A percentile compares a stretch with the other conserved stretches of the same genome.
Evolutionary conservation across 2,113 vertebrate species (phyloP).

Genomic region (Oxygymnocypris stewartii): DNA sequence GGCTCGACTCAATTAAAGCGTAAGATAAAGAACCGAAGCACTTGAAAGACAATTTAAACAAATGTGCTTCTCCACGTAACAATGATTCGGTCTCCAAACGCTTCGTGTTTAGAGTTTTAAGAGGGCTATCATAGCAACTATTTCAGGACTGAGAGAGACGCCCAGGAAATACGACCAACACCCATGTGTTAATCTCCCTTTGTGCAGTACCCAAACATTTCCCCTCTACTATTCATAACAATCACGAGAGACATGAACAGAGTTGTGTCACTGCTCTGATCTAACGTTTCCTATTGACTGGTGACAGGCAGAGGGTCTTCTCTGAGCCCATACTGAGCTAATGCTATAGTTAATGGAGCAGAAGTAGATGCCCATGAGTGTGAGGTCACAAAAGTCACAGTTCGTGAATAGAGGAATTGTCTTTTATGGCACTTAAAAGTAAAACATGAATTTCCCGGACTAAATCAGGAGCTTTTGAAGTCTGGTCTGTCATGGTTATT

Average conservation of each 20-base stretch:
- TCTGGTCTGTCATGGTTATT: conserved; percentile 56
- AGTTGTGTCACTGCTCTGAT: conserved; percentile 13
- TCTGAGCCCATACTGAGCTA: conserved; percentile 8
- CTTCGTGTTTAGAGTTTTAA: neutral
- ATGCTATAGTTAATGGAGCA: conserved; percentile 36
- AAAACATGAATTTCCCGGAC: conserved; percentile 51
- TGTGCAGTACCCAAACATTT: conserved; percentile 54
- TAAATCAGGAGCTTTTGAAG: conserved; percentile 59
- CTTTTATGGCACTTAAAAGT: conserved; percentile 37
- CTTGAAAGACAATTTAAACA: neutral
- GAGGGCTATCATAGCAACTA: conserved; percentile 51
- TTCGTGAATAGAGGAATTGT: conserved; percentile 51
- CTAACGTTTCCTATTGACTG: neutral
- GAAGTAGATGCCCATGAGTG: conserved; percentile 33
- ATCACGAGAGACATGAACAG: conserved; percentile 15
- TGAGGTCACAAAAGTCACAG: conserved; percentile 32
- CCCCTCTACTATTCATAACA: conserved; percentile 45
- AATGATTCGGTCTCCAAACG: neutral
- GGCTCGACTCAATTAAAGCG: too few relatives aligned
- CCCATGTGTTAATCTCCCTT: conserved; percentile 44
- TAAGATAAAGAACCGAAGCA: neutral
- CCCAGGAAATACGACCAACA: conserved; percentile 58
- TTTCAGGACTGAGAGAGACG: conserved; percentile 59
- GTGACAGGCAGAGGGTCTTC: neutral
- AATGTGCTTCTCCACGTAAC: neutral